Percentiles rank a stretch among this genome's conserved stretches.
These are phyloP conservation scores for Lepisosteus oculatus DNA, from an alignment of 2,113 vertebrate genomes.

Conservation along the genomic window DNA sequence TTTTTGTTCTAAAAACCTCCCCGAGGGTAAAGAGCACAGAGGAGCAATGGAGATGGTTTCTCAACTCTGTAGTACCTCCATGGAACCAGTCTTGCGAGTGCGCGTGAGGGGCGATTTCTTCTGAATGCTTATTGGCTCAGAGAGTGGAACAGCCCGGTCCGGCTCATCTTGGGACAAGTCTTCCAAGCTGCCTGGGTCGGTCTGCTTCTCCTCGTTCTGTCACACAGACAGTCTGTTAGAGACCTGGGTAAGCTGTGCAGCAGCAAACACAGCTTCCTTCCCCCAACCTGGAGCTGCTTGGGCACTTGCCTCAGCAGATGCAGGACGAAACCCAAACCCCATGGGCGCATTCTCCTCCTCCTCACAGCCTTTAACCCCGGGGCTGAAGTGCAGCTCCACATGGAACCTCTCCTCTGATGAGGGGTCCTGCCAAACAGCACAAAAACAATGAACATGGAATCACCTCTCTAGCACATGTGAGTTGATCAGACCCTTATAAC, in stretches of 20 bases:
- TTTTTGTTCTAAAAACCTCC: too few species aligned
- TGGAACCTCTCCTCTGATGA: constrained; percentile 95
- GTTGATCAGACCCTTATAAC: too few species aligned
- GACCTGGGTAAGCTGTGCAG: background rate
- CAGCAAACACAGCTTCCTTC: background rate
- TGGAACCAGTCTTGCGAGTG: constrained; percentile 90
- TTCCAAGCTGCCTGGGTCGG: constrained; percentile 84
- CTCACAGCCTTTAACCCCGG: constrained; percentile 89
- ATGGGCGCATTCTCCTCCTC: constrained; percentile 86
- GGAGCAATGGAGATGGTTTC: too few species aligned
- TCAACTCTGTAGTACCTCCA: constrained; percentile 77
- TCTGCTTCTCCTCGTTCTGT: constrained; percentile 84
- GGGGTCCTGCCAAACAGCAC: constrained; percentile 68
- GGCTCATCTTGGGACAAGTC: constrained; percentile 76
- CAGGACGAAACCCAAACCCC: constrained; percentile 90
- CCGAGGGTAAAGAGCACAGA: too few species aligned
- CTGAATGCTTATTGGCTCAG: constrained; percentile 73
- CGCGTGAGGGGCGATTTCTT: constrained; percentile 83
- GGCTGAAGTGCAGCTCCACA: constrained; percentile 96
- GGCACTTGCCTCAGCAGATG: constrained; percentile 82
- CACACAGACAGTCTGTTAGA: constrained; percentile 12
- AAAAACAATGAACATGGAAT: background rate
- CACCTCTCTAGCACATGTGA: too few species aligned
- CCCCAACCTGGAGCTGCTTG: background rate
- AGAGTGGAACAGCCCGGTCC: constrained; percentile 66